Evolutionary conservation across 2,113 vertebrate species (phyloP), one percentile per base, ranked within the genome.

Genomic region (Scomber scombrus): DNA sequence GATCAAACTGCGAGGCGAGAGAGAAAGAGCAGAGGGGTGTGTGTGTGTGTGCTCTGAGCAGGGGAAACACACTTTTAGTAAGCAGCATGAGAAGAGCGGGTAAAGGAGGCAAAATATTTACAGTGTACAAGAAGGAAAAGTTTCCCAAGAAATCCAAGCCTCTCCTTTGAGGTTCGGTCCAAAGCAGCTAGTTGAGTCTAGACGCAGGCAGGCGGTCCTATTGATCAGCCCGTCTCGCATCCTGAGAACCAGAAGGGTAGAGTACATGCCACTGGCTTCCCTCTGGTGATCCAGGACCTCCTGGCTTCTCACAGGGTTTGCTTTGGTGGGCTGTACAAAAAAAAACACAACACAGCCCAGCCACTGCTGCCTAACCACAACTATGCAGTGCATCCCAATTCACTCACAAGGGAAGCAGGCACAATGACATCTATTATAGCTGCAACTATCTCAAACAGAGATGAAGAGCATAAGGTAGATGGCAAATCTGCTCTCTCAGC

Each of bases 71-170:
- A 80, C 78, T 75, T 21, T 7, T 49, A 4, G 71, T 83, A 85
- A 88, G 85, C 78, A 88, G 86, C 78, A 82, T 86, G 88, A 85
- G 87, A 88, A 26, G 84, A 47, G 73, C 34, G 45, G 82, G 71
- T 56, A 54, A 66, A 76, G 78, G 82, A 84, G 86, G 84, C 74
- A 86, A 91, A 93, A 94, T 93, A 93, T 92, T 92, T 92, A 94
- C 85, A 90, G 81, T 90, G 86, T 56, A 71, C 68, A 73, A 87
- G 80, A 51, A 75, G 73, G 80, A 87, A 85, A 90, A 81, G 84
- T 91, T 93, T 89, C 90, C 88, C 87, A 92, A 82, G 92, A 89
- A 90, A 92, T 85, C 58, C 67, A 84, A 92, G 73, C 78, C 80
- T 88, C 15, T 69, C 75, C 87, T 92, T 92, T 91, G 91, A 93